Evolutionary conservation across 2,888 invertebrate genomes (phyloP), one percentile per base, ranked within the genome.

Genomic region (Lithodes maja): DNA sequence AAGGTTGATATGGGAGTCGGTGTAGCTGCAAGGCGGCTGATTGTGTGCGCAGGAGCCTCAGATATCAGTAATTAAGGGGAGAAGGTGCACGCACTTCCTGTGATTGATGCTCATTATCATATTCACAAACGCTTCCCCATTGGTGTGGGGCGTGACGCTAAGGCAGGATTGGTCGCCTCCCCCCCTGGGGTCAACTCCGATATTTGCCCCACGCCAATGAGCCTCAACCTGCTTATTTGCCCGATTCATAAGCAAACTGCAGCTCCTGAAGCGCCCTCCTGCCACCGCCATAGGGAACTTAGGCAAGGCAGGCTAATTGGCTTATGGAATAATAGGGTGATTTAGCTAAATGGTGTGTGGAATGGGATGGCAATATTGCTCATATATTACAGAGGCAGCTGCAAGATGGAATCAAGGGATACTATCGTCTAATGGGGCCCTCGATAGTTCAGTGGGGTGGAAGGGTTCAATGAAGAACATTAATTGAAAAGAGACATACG

Each of bases 41-140:
- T 83, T 49, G 87, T 83, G 83, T 71, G 87, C 83, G 78, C 83
- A 87, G 87, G 71, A 79, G 87, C 83, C 79, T 87, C 87, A 83
- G 87, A 83, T 87, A 87, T 87, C 87, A 87, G 87, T 87, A 87
- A 87, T 87, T 87, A 87, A 87, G 87, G 77, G 79, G 71, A 49
- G 54, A 79, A 87, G 87, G 87, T 87, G 79, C 83, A 83, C 83
- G 83, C 83, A 87, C 83, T 87, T 87, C 79, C 83, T 87, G 79
- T 83, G 87, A 87, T 87, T 87, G 83, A 87, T 83, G 83, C 79
- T 87, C 79, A 87, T 87, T 87, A 87, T 87, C 87, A 87, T 87
- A 87, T 83, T 87, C 83, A 83, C 74, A 83, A 87, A 78, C 83
- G 83, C 33, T 87, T 78, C 71, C 87, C 68, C 55, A 87, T 83